Base-by-base conservation (phyloP, 1,140 invertebrate genomes). In the Drosophila nasuta region DNA sequence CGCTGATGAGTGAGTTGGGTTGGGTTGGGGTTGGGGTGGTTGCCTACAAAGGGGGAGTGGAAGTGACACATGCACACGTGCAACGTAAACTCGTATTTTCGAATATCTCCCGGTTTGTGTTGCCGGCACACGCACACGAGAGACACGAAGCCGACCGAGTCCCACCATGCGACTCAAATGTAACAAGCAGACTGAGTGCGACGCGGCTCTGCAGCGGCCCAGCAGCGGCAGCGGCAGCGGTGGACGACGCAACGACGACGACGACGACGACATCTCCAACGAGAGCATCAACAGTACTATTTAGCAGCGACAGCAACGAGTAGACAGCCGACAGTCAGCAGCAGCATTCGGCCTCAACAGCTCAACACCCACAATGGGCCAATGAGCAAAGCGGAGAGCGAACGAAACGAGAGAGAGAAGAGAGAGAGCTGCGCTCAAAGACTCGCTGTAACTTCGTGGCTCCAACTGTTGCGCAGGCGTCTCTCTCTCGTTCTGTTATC, bases 91-190 rank as follows among this genome's bases (percentile, higher is more conserved):
- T 81, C 82, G 82, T 75, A 74, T 67, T 74, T 63, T 59, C 20
- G 51, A 58, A 64, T 52, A 52, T 77, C 46, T 58, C 60, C 43
- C 33, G 20, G 38, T 74, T 25, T 38, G 6, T 38, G 35, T 81
- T 70, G 68, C 64, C 77, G 79, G 73, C 64, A 45, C 63, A 51
- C 78, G 70, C 73, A 77, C 70, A 77, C 70, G 59, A 89, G 69
- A 83, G 69, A 83, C 72, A 82, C 82, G 82, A 79, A 82, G 68
- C 66, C 68, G 79, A 74, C 66, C 71, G 66, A 72, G 58, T 51
- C 67, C 67, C 81, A 80, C 85, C 77, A 85, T 73, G 78, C 85
- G 81, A 73, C 73, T 81, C 78, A 79, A 81, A 75, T 67, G 77
- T 77, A 73, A 49, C 75, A 77, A 74, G 65, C 77, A 80, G 77